Percentiles rank a stretch among this genome's conserved stretches.
Conservation (phyloP, 2,888 invertebrate species). For the Drosophila nr. perissopoda region DNA sequence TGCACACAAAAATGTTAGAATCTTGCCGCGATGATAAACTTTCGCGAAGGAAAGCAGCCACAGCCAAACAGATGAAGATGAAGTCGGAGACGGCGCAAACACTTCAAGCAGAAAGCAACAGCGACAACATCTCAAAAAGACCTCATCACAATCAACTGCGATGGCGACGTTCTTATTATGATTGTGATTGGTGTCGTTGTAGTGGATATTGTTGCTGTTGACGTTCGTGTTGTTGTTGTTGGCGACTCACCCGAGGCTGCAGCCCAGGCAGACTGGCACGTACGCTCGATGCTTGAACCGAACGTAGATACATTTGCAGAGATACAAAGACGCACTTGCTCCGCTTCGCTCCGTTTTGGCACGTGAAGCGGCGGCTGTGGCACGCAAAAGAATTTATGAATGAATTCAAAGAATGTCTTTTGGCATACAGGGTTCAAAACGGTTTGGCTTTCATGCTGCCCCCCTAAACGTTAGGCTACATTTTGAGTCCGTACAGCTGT, state of each 20-base stretch:
- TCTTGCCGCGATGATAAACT: slow-evolving; percentile 78
- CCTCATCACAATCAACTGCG: slow-evolving; percentile 73
- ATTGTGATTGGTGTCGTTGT: slow-evolving; percentile 75
- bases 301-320: slow-evolving; percentile 51
- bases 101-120: slow-evolving; percentile 34
- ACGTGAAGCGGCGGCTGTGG: slow-evolving; percentile 33
- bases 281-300: slow-evolving; percentile 51
- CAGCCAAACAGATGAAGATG: slow-evolving; percentile 8
- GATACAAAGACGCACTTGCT: slow-evolving; percentile 65
- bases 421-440: not conserved
- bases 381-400: slow-evolving; percentile 56
- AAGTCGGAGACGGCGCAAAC: slow-evolving; percentile 24
- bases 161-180: slow-evolving; percentile 74
- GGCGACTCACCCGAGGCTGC: slow-evolving; percentile 44
- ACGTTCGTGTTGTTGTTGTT: slow-evolving; percentile 22
- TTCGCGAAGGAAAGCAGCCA: slow-evolving; percentile 62
- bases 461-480: slow-evolving; percentile 27
- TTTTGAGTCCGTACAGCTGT: not conserved
- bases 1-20: slow-evolving; percentile 80
- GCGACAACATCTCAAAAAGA: slow-evolving; percentile 44
- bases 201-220: slow-evolving; percentile 6
- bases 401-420: slow-evolving; percentile 50
- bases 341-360: slow-evolving; percentile 21
- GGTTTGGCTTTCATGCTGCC: not conserved
- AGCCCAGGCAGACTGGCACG: slow-evolving; percentile 53